phyloP scores from a whole-genome alignment of 2,797 vertebrate genomes.

The Amblyopsis hoosieri region DNA sequence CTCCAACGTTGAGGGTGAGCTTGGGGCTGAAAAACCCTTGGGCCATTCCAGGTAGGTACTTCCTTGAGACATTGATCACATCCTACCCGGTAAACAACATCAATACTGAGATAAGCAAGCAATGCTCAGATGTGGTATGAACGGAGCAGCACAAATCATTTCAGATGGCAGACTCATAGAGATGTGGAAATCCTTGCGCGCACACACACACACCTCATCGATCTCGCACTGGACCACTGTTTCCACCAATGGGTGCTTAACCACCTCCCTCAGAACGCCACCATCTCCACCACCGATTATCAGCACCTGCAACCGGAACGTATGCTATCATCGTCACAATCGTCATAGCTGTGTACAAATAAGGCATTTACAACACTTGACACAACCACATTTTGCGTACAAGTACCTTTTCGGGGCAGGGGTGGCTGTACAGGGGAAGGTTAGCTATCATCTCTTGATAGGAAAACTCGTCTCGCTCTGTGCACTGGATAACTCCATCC shows the following conservation, averaged over 20 bases:
- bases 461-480: constrained; percentile 95
- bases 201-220: constrained; percentile 89
- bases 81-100: constrained; percentile 77
- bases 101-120: constrained; percentile 1
- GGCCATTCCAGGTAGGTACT: constrained; percentile 95
- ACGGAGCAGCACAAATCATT: background rate
- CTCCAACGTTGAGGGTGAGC: constrained; percentile 90
- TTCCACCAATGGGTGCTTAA: constrained; percentile 91
- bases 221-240: constrained; percentile 95
- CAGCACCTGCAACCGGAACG: constrained; percentile 79
- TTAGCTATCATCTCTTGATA: constrained; percentile 99
- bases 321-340: background rate
- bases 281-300: constrained; percentile 97
- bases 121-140: background rate
- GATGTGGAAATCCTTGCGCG: background rate
- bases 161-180: background rate
- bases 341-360: background rate
- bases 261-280: constrained; percentile 92
- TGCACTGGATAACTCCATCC: constrained; percentile 98
- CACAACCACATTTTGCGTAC: background rate
- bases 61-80: constrained; percentile 95
- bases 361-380: background rate
- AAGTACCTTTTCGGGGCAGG: constrained; percentile 89
- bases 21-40: constrained; percentile 94
- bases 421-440: constrained; percentile 92